A percentile compares a stretch with the other conserved stretches of the same genome.
Conservation (phyloP, 2,797 vertebrate species). For the Pogoniulus pusillus region DNA sequence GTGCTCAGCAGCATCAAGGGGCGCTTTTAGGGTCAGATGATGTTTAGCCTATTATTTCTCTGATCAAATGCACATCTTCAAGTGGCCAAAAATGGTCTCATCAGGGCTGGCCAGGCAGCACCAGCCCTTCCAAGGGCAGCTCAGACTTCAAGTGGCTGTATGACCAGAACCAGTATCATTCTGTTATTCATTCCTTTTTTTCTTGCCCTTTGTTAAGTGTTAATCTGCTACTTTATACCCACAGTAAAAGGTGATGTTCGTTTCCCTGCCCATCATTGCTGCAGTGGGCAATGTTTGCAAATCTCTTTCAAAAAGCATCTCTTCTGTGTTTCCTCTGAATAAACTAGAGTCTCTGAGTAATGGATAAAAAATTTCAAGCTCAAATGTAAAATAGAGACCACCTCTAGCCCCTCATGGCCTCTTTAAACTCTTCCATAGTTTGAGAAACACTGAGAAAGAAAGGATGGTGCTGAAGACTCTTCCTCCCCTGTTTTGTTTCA, state of each 20-base stretch:
- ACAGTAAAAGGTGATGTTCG: neutral
- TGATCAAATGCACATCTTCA: neutral
- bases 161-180: neutral
- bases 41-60: neutral
- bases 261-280: neutral
- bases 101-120: neutral
- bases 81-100: neutral
- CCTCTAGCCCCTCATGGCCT: conserved; percentile 1
- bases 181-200: neutral
- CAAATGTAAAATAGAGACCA: conserved; percentile 18
- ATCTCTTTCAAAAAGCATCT: neutral
- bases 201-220: neutral
- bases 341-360: neutral
- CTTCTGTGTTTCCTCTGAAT: conserved; percentile 12
- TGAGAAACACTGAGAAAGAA: conserved; percentile 11
- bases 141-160: neutral
- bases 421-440: neutral
- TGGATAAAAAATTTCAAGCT: neutral
- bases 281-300: neutral
- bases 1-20: neutral
- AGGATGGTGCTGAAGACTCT: neutral
- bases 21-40: neutral
- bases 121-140: neutral
- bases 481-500: conserved; percentile 44
- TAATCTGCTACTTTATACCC: neutral